These are phyloP conservation scores for Sebastes steindachneri DNA, from an alignment of 2,797 vertebrate genomes.

Conservation along the genomic window DNA sequence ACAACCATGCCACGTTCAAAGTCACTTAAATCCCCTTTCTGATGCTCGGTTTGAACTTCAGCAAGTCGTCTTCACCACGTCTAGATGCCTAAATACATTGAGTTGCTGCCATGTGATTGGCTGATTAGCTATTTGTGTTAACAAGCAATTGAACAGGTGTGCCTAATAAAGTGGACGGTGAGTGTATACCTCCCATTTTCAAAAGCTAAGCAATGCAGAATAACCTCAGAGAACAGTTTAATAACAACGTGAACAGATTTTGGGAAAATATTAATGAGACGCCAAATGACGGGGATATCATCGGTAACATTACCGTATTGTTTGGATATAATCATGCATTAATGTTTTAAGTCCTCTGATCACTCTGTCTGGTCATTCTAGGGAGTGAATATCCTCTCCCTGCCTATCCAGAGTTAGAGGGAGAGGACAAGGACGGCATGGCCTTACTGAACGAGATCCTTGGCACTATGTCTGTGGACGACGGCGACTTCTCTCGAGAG, in stretches of 20 bases:
- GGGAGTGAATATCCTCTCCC: slow-evolving; percentile 73
- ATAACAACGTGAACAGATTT: too few relatives aligned
- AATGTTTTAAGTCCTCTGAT: not conserved
- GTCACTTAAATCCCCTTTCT: too few relatives aligned
- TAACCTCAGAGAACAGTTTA: accelerated
- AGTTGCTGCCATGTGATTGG: too few relatives aligned
- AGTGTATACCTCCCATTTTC: not conserved
- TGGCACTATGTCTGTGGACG: slow-evolving; percentile 85
- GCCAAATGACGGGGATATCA: not conserved
- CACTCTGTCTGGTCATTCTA: slow-evolving; percentile 28
- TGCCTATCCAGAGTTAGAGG: slow-evolving; percentile 71
- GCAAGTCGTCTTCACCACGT: too few relatives aligned
- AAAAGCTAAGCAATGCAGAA: not conserved
- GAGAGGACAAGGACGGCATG: slow-evolving; percentile 87
- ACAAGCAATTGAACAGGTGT: too few relatives aligned
- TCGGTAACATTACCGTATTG: not conserved
- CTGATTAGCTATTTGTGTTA: too few relatives aligned
- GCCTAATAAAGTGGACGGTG: too few relatives aligned
- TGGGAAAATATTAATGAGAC: not conserved
- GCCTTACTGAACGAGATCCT: slow-evolving; percentile 91
- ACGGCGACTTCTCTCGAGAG: slow-evolving; percentile 88
- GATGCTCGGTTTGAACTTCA: too few relatives aligned
- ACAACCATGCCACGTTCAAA: too few relatives aligned
- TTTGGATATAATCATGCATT: not conserved
- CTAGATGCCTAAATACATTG: too few relatives aligned